These are phyloP conservation scores for Nemopilema nomurai DNA, from an alignment of 30 jellyfish, hydroid and myxozoan genomes.

Conservation along the genomic window DNA sequence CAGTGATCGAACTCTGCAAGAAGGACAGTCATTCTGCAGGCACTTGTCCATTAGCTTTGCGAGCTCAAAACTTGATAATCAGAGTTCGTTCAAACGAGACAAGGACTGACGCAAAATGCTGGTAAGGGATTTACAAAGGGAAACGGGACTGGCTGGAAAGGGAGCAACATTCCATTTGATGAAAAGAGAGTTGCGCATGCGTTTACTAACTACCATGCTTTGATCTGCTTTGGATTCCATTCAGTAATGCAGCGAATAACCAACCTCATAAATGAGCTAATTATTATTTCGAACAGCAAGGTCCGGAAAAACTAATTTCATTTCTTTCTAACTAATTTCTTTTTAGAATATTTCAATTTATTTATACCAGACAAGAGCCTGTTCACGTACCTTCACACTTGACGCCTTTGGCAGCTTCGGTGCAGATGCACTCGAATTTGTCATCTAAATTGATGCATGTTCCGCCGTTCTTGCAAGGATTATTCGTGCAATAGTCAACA, in stretches of 20 bases:
- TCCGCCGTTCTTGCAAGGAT: constrained; percentile 95
- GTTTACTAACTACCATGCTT: not conserved
- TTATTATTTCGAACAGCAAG: not conserved
- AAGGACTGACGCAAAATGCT: not conserved
- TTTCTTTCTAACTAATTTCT: too few species aligned
- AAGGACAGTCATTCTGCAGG: not conserved
- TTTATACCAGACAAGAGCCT: not conserved
- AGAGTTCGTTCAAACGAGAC: too few species aligned
- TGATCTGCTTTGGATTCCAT: too few species aligned
- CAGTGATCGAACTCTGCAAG: constrained; percentile 77
- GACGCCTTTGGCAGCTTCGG: constrained; percentile 79
- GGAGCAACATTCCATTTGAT: too few species aligned
- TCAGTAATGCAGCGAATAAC: too few species aligned
- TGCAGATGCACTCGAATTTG: constrained; percentile 83
- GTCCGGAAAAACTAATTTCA: too few species aligned
- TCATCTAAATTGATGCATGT: constrained; percentile 86
- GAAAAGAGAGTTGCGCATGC: not conserved
- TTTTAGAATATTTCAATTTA: too few species aligned
- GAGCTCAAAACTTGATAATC: not conserved
- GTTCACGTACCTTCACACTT: constrained; percentile 89
- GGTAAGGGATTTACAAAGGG: too few species aligned
- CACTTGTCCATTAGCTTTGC: too few species aligned
- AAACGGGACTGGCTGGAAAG: too few species aligned
- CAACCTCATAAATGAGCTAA: not conserved
- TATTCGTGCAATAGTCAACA: constrained; percentile 74